These are phyloP conservation scores for Siniperca obscura DNA, from an alignment of 2,797 vertebrate species.

Conservation along the genomic window DNA sequence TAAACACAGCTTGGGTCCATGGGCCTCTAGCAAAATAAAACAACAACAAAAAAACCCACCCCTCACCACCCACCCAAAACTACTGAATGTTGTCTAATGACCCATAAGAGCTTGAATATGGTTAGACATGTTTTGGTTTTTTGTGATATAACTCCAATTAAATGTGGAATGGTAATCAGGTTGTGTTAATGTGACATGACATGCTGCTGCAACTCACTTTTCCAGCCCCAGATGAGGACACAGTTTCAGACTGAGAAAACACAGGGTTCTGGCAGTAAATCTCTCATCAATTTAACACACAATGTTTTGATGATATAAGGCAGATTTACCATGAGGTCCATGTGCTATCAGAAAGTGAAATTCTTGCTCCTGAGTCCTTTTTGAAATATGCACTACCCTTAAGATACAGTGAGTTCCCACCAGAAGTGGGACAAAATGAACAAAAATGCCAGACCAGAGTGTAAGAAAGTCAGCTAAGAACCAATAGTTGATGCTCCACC, in stretches of 20 bases:
- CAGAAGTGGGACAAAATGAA: not conserved
- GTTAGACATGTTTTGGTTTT: conserved; percentile 41
- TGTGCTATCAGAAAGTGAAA: not conserved
- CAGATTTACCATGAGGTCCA: conserved; percentile 8
- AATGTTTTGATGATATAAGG: not conserved
- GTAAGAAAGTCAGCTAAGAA: not conserved
- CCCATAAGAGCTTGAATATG: conserved; percentile 48
- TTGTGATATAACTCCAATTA: conserved; percentile 60
- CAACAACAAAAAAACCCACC: conserved; percentile 21
- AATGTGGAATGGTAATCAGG: conserved; percentile 62
- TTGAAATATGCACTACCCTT: conserved; percentile 15
- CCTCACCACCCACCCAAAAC: conserved; percentile 39
- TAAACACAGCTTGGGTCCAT: conserved; percentile 74
- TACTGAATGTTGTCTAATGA: conserved; percentile 58
- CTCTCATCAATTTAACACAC: conserved; percentile 32
- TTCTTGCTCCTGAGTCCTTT: not conserved
- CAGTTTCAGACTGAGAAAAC: conserved; percentile 12
- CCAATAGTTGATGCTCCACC: not conserved
- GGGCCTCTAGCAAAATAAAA: conserved; percentile 66
- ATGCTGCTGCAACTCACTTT: conserved; percentile 58
- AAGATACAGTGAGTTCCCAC: not conserved
- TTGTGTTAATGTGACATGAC: conserved; percentile 68
- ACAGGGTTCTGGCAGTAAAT: not conserved
- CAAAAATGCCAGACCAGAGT: not conserved
- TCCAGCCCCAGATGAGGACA: conserved; percentile 47